Base-by-base conservation (phyloP, 2,113 vertebrate genomes). In the Bos javanicus region DNA sequence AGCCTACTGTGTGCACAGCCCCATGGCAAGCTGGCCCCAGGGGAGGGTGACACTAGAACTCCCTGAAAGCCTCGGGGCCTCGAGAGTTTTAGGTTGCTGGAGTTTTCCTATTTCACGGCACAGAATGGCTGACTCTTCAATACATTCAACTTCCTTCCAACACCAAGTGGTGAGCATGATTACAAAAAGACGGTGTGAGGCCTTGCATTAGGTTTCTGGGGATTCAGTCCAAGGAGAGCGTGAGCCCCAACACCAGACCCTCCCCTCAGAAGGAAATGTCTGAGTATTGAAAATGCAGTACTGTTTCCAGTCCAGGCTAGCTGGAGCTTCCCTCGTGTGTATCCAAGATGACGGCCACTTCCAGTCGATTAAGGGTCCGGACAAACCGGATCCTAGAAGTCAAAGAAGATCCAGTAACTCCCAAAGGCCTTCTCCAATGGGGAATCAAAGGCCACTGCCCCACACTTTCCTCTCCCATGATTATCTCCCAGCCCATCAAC, bases 121-220 rank as follows among this genome's bases (percentile, higher is more conserved):
- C 30, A 88, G 59, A 93, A 48, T 52, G 52, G n/a, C 36, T 36
- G 54, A 33, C 74, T 94, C 64, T 84, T 92, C 54, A 43, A 39
- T 30, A 67, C 59, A 50, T 82, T 59, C 16, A 48, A 74, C 28
- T 62, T 92, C 85, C 78, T 62, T 62, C 36, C 8, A 92, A 86
- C 33, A 76, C 64, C 43, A 57, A 30, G 6, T 39, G 36, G 59
- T 85, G 56, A 78, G 81, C 10, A 15, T 25, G 39, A 85, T 92
- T 91, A n/a, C 90, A 95, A 86, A 96, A 85, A 82, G 59, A 71
- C 36, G 48, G 59, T 4, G 2, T 30, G 17, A 36, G 67, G 36
- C 54, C 76, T 94, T 93, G 90, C 95, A 26, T 88, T 85, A 60
- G 54, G 43, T 87, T 97, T 90, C 95, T 56, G 14, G 80, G 71